phyloP scores from a whole-genome alignment of 2,797 vertebrate species.

The Garrulus glandarius region DNA sequence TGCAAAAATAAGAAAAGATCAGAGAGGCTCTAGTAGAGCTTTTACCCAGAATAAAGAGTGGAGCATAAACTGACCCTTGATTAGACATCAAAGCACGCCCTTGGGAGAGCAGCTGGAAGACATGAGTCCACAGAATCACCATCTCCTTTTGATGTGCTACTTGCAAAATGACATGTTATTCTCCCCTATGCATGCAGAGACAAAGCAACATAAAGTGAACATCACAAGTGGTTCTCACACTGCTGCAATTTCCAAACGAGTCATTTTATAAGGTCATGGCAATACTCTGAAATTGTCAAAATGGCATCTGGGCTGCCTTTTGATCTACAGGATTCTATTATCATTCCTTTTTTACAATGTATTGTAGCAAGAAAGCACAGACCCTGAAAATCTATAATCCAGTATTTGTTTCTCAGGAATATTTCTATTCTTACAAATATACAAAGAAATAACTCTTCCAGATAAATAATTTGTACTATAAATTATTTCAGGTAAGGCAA shows the following conservation, averaged over 20 bases:
- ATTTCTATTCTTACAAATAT: neutral
- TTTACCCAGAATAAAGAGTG: neutral
- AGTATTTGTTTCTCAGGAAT: neutral
- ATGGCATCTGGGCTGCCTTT: neutral
- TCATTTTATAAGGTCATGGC: neutral
- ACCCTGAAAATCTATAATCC: neutral
- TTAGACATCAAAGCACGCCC: slow-evolving; percentile 6
- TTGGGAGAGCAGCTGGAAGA: neutral
- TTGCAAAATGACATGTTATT: neutral
- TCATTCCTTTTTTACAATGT: neutral
- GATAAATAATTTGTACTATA: neutral
- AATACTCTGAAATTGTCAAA: neutral
- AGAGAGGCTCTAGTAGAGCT: neutral
- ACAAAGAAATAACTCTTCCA: neutral
- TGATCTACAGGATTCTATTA: neutral
- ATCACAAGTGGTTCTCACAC: neutral
- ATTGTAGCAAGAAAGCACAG: neutral
- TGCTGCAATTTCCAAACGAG: neutral
- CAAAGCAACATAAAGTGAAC: neutral
- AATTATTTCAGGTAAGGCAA: neutral
- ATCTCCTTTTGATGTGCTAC: neutral
- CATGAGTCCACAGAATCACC: neutral
- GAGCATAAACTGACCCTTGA: neutral
- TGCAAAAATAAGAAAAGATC: slow-evolving; percentile 8
- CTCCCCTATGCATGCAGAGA: neutral